Conservation (phyloP, 2,113 vertebrate species). For the Chrysemys picta region DNA sequence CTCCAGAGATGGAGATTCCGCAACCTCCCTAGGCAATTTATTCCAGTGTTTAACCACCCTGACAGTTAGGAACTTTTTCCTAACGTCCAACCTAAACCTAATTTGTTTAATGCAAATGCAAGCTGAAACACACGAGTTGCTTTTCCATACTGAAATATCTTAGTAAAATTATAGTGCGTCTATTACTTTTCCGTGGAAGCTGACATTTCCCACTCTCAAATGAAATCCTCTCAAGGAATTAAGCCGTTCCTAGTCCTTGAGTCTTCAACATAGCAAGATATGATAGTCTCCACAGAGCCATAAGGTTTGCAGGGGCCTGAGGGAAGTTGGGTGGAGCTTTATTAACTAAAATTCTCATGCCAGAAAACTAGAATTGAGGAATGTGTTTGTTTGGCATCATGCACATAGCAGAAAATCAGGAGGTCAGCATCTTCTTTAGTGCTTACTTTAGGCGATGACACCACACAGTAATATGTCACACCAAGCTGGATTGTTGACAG, state of each 20-base stretch:
- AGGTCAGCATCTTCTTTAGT: neutral
- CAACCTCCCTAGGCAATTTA: no score
- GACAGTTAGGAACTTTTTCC: no score
- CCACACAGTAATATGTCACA: rapidly evolving
- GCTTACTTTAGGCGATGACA: neutral
- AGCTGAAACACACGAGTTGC: neutral
- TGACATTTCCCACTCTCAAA: neutral
- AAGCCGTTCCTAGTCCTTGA: neutral
- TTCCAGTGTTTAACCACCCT: no score
- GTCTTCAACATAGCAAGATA: neutral
- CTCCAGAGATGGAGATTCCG: no score
- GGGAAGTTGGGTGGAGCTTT: neutral
- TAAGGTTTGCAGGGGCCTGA: neutral
- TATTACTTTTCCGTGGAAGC: neutral
- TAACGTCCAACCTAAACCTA: no score
- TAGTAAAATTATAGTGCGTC: neutral
- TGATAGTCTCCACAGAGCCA: neutral
- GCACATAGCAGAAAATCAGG: neutral
- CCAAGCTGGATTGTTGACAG: neutral
- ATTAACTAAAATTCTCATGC: neutral
- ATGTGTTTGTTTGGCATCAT: neutral
- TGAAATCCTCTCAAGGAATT: neutral
- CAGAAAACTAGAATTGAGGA: neutral
- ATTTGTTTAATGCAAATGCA: neutral
- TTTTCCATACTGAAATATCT: neutral